These are phyloP conservation scores for Synergus japonicus DNA, from an alignment of 2,888 invertebrate genomes.

Conservation along the genomic window DNA sequence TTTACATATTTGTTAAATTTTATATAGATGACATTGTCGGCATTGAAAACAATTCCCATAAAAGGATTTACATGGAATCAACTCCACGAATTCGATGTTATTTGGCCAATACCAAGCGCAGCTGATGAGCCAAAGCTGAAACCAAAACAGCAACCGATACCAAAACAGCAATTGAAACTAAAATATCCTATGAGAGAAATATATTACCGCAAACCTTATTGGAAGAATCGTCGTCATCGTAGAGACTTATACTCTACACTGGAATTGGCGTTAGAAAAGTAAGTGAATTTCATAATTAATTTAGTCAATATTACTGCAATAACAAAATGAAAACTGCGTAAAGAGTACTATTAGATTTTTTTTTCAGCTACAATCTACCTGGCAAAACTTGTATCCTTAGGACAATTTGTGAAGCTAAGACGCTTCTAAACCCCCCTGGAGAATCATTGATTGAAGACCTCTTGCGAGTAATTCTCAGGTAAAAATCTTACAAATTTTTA, in stretches of 20 bases:
- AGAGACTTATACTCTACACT: slow-evolving; percentile 80
- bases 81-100: slow-evolving; percentile 81
- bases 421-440: slow-evolving; percentile 80
- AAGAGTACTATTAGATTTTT: background rate
- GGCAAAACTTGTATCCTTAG: slow-evolving; percentile 83
- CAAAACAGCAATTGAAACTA: slow-evolving; percentile 29
- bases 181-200: background rate
- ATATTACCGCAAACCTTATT: slow-evolving; percentile 18
- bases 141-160: slow-evolving; percentile 43
- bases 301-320: background rate
- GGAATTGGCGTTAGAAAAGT: slow-evolving; percentile 69
- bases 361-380: slow-evolving; percentile 81
- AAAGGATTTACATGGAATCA: slow-evolving; percentile 81
- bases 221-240: slow-evolving; percentile 71
- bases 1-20: slow-evolving; percentile 30
- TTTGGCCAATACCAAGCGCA: slow-evolving; percentile 76
- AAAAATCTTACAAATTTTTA: slow-evolving; percentile 6
- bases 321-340: background rate
- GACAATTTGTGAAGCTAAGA: slow-evolving; percentile 84
- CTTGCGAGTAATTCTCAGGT: slow-evolving; percentile 83
- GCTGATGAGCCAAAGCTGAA: slow-evolving; percentile 51
- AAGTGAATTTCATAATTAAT: background rate
- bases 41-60: slow-evolving; percentile 80
- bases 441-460: slow-evolving; percentile 84
- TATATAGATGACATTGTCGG: slow-evolving; percentile 79